Conservation (phyloP, 2,113 vertebrate species). For the Cryptoleucopteryx plumbea region DNA sequence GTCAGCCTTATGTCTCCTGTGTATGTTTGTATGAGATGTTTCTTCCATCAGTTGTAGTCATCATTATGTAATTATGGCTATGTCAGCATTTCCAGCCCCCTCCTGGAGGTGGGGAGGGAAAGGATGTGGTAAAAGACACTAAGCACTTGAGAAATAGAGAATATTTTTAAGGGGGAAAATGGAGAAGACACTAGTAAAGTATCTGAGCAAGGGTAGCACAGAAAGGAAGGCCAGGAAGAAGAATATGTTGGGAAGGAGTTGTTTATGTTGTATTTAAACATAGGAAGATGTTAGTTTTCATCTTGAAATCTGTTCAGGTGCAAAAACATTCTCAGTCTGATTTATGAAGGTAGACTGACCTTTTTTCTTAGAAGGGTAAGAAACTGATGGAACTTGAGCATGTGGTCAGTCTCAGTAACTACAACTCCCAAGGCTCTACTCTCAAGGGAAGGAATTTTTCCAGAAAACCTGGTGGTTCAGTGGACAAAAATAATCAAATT, state of each 20-base stretch:
- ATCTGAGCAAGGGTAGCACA: neutral
- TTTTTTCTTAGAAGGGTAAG: neutral
- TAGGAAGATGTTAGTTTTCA: neutral
- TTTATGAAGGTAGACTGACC: neutral
- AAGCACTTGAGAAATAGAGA: neutral
- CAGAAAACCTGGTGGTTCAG: neutral
- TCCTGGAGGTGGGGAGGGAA: neutral
- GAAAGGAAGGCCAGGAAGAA: neutral
- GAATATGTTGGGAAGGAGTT: neutral
- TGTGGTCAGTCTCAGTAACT: neutral
- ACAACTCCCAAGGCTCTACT: neutral
- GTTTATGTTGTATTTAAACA: neutral
- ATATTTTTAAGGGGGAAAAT: neutral
- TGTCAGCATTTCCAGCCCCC: conserved; percentile 47
- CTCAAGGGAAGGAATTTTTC: neutral
- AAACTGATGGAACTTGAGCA: neutral
- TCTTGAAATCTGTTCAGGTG: neutral
- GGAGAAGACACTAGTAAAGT: neutral
- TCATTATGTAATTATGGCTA: neutral
- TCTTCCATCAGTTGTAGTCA: conserved; percentile 37
- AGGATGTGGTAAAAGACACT: conserved; percentile 1
- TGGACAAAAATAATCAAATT: neutral
- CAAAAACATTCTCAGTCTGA: neutral
- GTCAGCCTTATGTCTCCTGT: neutral
- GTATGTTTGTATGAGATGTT: conserved; percentile 4